Conservation (phyloP, 2,113 vertebrate species). For the Eubucco bourcierii region DNA sequence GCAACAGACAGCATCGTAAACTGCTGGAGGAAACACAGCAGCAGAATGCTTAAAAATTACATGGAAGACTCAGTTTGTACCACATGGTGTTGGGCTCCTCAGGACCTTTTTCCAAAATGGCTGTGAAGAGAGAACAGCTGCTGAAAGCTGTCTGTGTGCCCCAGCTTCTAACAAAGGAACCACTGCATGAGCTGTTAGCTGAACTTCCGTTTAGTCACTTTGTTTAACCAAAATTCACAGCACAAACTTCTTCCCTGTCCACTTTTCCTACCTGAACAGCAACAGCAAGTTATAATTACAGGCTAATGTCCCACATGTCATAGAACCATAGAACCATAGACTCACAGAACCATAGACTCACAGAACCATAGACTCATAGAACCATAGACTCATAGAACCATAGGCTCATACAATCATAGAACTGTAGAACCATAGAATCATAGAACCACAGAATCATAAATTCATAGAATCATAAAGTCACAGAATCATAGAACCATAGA, state of each 20-base stretch:
- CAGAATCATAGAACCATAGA: too few relatives aligned
- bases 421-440: too few relatives aligned
- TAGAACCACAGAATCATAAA: too few relatives aligned
- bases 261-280: neutral
- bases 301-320: accelerated
- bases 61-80: neutral
- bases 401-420: too few relatives aligned
- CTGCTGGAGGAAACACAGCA: neutral
- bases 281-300: neutral
- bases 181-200: accelerated
- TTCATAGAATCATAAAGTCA: too few relatives aligned
- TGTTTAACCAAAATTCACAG: neutral
- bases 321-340: neutral
- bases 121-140: neutral
- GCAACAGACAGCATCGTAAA: neutral
- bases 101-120: neutral
- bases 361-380: too few relatives aligned
- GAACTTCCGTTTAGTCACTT: neutral
- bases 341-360: too few relatives aligned
- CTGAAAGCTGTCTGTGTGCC: neutral
- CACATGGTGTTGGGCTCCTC: accelerated
- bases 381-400: too few relatives aligned
- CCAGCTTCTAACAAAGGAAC: neutral
- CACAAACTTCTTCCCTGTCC: neutral
- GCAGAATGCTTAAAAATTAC: neutral